These are phyloP conservation scores for Diogma glabrata DNA, from an alignment of 2,888 invertebrate genomes.

Conservation along the genomic window DNA sequence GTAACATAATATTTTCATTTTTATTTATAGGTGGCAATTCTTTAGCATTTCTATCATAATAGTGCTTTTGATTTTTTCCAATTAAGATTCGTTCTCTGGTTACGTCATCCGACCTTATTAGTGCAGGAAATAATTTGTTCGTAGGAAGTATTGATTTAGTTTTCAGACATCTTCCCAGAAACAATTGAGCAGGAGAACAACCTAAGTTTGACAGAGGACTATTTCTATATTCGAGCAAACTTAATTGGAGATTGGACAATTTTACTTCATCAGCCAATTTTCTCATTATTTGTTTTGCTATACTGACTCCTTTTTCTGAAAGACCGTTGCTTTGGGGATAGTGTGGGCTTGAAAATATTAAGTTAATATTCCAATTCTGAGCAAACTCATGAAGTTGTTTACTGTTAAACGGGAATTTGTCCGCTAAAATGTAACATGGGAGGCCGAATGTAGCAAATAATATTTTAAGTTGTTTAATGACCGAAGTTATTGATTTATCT, in stretches of 20 bases:
- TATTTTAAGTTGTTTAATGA: conserved; percentile 13
- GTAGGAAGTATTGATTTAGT: no score
- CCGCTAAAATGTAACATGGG: conserved; percentile 20
- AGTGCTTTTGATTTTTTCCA: not conserved
- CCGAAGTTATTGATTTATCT: conserved; percentile 11
- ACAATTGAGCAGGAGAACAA: not conserved
- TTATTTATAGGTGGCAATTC: not conserved
- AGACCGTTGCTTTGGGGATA: conserved; percentile 13
- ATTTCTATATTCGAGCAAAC: no score
- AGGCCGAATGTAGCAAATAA: conserved; percentile 21
- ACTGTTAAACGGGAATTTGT: no score
- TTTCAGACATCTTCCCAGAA: not conserved
- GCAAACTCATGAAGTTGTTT: no score
- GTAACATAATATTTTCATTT: not conserved
- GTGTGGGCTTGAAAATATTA: conserved; percentile 18
- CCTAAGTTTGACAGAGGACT: not conserved
- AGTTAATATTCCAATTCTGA: conserved; percentile 10
- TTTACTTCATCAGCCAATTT: no score
- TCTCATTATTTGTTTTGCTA: conserved; percentile 13
- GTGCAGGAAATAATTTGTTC: no score
- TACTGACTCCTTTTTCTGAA: conserved; percentile 19
- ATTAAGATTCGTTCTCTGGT: not conserved
- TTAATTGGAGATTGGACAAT: no score
- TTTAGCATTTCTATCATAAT: not conserved
- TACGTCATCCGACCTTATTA: no score